Evolutionary conservation across 1,140 invertebrate species (phyloP).

Genomic region (Heliconius himera): DNA sequence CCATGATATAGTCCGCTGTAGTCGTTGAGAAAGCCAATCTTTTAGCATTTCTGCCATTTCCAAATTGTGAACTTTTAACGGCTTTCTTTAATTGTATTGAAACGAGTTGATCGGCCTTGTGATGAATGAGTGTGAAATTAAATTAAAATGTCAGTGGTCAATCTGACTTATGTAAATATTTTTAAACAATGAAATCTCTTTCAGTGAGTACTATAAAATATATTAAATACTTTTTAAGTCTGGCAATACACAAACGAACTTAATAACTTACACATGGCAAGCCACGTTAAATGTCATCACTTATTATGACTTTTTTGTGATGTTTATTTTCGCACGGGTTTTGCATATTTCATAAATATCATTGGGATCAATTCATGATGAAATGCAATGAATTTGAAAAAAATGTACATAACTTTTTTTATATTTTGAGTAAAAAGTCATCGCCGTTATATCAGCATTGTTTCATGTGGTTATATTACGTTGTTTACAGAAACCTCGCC

Average conservation of each 20-base stretch:
- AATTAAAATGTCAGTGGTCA: not conserved
- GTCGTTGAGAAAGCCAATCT: conserved; percentile 69
- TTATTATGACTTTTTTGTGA: conserved; percentile 80
- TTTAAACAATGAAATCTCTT: not conserved
- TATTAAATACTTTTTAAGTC: not conserved
- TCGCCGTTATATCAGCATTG: not conserved
- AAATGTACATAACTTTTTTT: conserved; percentile 54
- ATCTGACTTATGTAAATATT: not conserved
- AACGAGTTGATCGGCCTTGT: not conserved
- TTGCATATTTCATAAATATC: conserved; percentile 62
- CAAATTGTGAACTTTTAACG: not conserved
- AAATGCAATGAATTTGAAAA: conserved; percentile 73
- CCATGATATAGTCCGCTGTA: conserved; percentile 65
- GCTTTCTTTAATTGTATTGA: not conserved
- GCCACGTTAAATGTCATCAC: conserved; percentile 50
- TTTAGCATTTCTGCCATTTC: conserved; percentile 74
- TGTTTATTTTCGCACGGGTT: conserved; percentile 78
- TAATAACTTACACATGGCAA: conserved; percentile 37
- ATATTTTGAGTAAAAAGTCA: conserved; percentile 17
- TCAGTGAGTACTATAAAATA: not conserved
- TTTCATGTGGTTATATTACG: conserved; percentile 32
- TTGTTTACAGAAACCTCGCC: conserved; percentile 70
- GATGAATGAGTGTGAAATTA: not conserved
- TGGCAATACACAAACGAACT: not conserved
- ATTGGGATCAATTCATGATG: conserved; percentile 59